Base-by-base conservation (phyloP, 2,797 vertebrate species). In the Mus minutoides region DNA sequence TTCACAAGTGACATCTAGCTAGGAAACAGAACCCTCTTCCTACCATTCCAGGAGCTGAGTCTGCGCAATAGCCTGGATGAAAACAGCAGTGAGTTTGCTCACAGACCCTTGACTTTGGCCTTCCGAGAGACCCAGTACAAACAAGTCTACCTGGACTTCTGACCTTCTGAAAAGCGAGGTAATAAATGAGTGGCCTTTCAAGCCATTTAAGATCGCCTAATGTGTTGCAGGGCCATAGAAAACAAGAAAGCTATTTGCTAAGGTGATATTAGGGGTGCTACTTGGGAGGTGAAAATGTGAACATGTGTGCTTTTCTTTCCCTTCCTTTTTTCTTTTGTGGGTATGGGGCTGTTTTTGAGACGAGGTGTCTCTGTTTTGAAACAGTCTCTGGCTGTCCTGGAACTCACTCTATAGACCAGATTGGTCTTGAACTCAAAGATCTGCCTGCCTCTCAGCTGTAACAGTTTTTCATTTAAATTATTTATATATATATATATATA, bases 401-500 rank as follows among this genome's bases (percentile, higher is more conserved):
- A 26, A 46, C 40, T 76, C 6, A 13, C 5, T 76, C 24, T 76
- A 24, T 46, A 76, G 40, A 46, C 24, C 12, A 76, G 40, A 26
- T 43, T 76, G 22, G 40, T 24, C 40, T 75, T 0, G 6, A 76
- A 46, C 40, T 76, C 43, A 29, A 40, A 75, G 37, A 76, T 46
- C 12, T 2, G 0, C 73, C 40, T 76, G 40, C 22, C 43, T 76
- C 40, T 6, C 6, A 2, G 40, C 73, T 76, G 40, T 76, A 76
- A 76, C 46, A 31, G 40, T 49, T 90, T 87, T 95, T 90, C 73
- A 90, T 94, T 96, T 78, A 90, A 90, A 87, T 91, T 37, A 82
- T 75, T 26, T 71, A 56, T 11, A 13, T 29, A 58, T 37, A 26
- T 14, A 16, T 69, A 6, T 64, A 64, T 60, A 1, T 26, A 26